Percentiles rank a stretch among this genome's conserved stretches.
phyloP scores from a whole-genome alignment of 2,888 invertebrate genomes.

The Junonia oenone region DNA sequence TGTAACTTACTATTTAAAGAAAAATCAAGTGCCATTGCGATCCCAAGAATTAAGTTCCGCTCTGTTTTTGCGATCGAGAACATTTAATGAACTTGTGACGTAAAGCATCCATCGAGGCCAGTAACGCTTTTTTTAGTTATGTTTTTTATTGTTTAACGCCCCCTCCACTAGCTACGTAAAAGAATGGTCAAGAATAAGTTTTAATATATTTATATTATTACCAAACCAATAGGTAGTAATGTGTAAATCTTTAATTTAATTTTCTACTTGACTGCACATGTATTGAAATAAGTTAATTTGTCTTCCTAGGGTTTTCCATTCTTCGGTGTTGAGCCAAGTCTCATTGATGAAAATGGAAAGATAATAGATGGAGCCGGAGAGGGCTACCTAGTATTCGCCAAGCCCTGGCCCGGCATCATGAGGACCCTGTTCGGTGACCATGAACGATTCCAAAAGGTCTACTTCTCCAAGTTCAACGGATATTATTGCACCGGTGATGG shows the following conservation, averaged over 20 bases:
- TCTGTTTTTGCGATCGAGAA: no score
- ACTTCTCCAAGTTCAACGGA: slow-evolving; percentile 97
- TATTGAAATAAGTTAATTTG: no score
- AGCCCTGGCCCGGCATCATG: slow-evolving; percentile 99
- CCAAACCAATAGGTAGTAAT: no score
- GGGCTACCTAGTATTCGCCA: slow-evolving; percentile 95
- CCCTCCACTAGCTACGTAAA: no score
- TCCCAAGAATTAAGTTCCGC: no score
- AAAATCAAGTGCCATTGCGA: no score
- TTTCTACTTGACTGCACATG: no score
- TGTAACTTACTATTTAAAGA: neutral
- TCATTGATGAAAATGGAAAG: slow-evolving; percentile 92
- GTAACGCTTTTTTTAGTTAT: no score
- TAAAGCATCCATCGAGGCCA: no score
- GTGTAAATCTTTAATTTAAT: no score
- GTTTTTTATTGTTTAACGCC: no score
- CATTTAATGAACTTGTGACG: no score
- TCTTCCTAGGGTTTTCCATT: slow-evolving; percentile 92
- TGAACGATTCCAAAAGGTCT: slow-evolving; percentile 92
- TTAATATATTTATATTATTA: neutral
- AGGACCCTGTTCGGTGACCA: slow-evolving; percentile 95
- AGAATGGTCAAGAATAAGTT: neutral
- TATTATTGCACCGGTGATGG: slow-evolving; percentile 99
- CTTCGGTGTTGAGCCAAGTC: slow-evolving; percentile 94
- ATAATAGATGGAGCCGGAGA: slow-evolving; percentile 93